These are phyloP conservation scores for Dryobota labecula DNA, from an alignment of 2,888 invertebrate species.

Conservation along the genomic window DNA sequence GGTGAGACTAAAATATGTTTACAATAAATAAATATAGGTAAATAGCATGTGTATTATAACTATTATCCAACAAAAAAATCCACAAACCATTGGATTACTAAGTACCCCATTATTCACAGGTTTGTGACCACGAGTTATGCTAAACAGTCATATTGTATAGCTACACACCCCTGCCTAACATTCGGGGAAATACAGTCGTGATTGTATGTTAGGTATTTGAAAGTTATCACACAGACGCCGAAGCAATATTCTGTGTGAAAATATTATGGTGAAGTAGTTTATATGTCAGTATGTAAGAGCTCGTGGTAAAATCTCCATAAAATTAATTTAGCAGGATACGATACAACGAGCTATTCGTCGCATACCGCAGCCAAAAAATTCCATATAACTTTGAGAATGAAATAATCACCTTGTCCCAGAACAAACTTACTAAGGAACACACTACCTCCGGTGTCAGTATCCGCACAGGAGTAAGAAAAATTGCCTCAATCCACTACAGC, in stretches of 20 bases:
- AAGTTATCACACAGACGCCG: neutral
- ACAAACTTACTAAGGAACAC: constrained; percentile 19
- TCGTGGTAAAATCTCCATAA: neutral
- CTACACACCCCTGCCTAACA: no score
- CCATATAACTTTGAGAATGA: neutral
- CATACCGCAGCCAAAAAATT: neutral
- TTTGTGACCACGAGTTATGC: no score
- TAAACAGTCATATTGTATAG: no score
- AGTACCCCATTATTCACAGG: no score
- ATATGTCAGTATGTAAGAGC: neutral
- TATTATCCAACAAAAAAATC: no score
- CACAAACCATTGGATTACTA: no score
- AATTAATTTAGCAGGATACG: neutral
- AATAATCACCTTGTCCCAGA: constrained; percentile 10
- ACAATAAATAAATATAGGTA: no score
- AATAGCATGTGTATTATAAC: no score
- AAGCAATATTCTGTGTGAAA: neutral
- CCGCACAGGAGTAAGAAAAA: constrained; percentile 75
- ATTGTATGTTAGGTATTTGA: neutral
- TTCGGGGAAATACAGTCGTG: no score
- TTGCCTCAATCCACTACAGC: constrained; percentile 71
- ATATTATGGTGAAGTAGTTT: neutral
- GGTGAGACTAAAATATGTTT: no score
- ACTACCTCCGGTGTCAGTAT: constrained; percentile 60
- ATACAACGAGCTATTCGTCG: neutral